Conservation (phyloP, 2,888 invertebrate species). For the Stenodera caucasica region DNA sequence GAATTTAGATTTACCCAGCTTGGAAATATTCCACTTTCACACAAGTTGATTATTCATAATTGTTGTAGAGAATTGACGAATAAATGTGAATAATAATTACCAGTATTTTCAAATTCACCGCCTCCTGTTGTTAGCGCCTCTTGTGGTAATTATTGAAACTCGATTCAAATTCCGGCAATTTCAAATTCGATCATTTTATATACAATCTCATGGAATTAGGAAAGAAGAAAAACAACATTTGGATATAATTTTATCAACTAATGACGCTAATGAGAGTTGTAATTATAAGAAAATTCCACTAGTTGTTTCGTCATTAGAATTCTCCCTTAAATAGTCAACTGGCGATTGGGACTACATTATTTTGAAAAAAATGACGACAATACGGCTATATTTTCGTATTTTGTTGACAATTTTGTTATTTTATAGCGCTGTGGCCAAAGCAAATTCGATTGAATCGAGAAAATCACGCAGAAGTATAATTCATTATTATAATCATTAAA, state of each 20-base stretch:
- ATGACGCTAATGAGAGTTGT: background rate
- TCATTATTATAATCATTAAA: too few relatives aligned
- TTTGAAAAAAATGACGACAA: background rate
- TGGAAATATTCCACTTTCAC: slow-evolving; percentile 53
- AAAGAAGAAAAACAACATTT: background rate
- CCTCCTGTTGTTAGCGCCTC: too few relatives aligned
- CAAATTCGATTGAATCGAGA: background rate
- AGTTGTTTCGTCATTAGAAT: background rate
- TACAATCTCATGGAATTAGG: too few relatives aligned
- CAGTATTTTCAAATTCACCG: too few relatives aligned
- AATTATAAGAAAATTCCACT: background rate
- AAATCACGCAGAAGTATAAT: background rate
- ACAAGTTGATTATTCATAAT: slow-evolving; percentile 35
- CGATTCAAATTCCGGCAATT: too few relatives aligned
- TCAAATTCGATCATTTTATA: too few relatives aligned
- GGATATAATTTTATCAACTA: background rate
- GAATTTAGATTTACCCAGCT: slow-evolving; percentile 48
- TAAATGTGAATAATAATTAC: too few relatives aligned
- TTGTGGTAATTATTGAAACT: too few relatives aligned
- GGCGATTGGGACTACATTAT: too few relatives aligned
- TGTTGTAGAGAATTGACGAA: background rate
- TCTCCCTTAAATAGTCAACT: background rate
- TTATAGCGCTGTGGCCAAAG: background rate
- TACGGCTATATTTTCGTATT: background rate
- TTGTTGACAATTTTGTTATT: background rate